Evolutionary conservation across 1,140 invertebrate species (phyloP).

Genomic region (Phthorimaea operculella): DNA sequence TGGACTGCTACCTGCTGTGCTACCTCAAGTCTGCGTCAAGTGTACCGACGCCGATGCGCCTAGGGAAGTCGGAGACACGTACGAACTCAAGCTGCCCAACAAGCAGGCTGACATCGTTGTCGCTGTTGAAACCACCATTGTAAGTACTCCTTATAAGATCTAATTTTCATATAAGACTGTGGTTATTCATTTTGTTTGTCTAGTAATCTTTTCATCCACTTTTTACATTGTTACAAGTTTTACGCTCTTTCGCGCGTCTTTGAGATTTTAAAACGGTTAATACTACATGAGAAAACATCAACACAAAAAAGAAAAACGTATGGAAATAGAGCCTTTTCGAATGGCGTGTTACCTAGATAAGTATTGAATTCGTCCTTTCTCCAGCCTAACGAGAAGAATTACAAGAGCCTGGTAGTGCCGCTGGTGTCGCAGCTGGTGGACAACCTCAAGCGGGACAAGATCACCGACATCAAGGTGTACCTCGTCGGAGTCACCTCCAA

Average conservation of each 20-base stretch:
- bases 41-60: conserved; percentile 70
- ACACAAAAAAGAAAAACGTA: no score
- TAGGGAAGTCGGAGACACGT: conserved; percentile 68
- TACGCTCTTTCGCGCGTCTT: no score
- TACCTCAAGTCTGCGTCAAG: conserved; percentile 72
- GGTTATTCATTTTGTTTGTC: no score
- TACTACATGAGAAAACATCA: no score
- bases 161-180: no score
- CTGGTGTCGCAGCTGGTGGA: conserved; percentile 61
- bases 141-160: conserved; percentile 18
- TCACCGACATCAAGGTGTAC: conserved; percentile 60
- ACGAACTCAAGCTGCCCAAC: conserved; percentile 74
- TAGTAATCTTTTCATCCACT: no score
- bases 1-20: conserved; percentile 64
- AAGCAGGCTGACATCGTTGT: conserved; percentile 80
- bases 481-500: conserved; percentile 51
- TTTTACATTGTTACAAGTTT: no score
- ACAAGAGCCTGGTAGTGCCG: conserved; percentile 65
- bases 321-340: no score
- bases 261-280: no score
- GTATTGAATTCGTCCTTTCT: no score
- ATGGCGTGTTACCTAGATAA: no score
- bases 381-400: conserved; percentile 59
- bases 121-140: conserved; percentile 73
- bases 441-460: conserved; percentile 55